These are phyloP conservation scores for Drosophila mayri DNA, from an alignment of 1,140 invertebrate genomes.

Conservation along the genomic window DNA sequence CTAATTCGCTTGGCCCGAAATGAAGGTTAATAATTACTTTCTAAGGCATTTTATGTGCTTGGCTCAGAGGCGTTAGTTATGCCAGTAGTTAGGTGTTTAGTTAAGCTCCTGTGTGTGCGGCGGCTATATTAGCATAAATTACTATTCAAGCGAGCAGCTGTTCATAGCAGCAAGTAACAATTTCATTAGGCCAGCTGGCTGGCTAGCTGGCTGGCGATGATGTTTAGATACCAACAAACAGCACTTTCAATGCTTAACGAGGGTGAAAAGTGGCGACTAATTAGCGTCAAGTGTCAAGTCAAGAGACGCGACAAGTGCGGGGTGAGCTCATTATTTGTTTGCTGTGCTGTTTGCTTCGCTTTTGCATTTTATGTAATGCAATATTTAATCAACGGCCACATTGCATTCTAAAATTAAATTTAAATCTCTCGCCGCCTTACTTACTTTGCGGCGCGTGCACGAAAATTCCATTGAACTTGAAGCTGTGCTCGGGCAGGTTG, in stretches of 20 bases:
- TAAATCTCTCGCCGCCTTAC: conserved; percentile 34
- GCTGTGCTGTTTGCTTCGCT: conserved; percentile 15
- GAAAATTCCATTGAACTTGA: conserved; percentile 71
- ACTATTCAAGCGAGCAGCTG: conserved; percentile 72
- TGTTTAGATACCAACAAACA: conserved; percentile 28
- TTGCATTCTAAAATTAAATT: conserved; percentile 58
- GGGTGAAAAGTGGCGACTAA: conserved; percentile 64
- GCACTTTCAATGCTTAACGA: conserved; percentile 54
- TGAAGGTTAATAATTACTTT: conserved; percentile 70
- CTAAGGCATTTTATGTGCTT: conserved; percentile 47
- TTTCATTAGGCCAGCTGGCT: conserved; percentile 64
- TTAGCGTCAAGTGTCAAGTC: conserved; percentile 47
- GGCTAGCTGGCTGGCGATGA: neutral
- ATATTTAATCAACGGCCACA: conserved; percentile 55
- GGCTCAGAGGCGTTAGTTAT: conserved; percentile 18
- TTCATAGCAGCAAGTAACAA: conserved; percentile 67
- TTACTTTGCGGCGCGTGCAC: conserved; percentile 42
- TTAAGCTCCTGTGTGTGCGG: conserved; percentile 33
- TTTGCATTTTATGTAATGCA: conserved; percentile 61
- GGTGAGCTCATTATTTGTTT: conserved; percentile 40
- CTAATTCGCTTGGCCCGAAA: conserved; percentile 21
- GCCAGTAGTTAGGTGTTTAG: conserved; percentile 26
- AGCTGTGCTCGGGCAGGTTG: conserved; percentile 19
- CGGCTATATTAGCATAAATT: conserved; percentile 69
- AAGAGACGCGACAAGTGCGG: neutral